A percentile compares a stretch with the other conserved stretches of the same genome.
Evolutionary conservation across 2,797 vertebrate genomes (phyloP).

Genomic region (Tauraco hartlaubi): DNA sequence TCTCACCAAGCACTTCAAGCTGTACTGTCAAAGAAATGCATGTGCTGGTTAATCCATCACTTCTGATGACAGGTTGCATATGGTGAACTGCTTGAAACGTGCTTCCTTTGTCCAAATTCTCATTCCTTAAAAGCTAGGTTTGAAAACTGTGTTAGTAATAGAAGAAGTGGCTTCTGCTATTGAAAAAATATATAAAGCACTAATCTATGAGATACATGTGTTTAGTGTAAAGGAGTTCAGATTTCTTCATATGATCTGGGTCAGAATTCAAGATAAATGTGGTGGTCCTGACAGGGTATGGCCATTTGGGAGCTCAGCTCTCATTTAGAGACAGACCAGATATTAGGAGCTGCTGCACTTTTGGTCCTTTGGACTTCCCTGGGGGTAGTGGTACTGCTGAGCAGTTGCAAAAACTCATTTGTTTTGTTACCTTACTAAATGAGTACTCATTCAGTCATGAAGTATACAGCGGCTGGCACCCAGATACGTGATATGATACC

Average conservation of each 20-base stretch:
- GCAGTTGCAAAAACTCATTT: neutral
- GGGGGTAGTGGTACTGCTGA: neutral
- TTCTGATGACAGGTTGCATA: neutral
- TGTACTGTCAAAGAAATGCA: constrained; percentile 39
- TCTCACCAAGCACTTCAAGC: constrained; percentile 27
- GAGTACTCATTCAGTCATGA: neutral
- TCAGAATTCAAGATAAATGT: neutral
- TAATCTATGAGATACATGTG: neutral
- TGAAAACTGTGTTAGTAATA: neutral
- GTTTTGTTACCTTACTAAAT: neutral
- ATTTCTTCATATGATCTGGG: neutral
- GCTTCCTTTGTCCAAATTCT: neutral
- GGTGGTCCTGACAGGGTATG: neutral
- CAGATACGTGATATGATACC: neutral
- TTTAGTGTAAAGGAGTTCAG: neutral
- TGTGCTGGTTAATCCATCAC: constrained; percentile 30
- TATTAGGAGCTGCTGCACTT: neutral
- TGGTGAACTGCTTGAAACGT: neutral
- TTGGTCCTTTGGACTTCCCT: neutral
- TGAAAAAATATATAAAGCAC: neutral
- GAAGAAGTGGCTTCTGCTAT: neutral
- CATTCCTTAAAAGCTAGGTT: constrained; percentile 21
- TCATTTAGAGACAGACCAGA: neutral
- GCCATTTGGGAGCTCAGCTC: neutral
- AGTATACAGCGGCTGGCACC: neutral